Evolutionary conservation across 2,797 vertebrate species (phyloP).

Genomic region (Hephaestus fuliginosus): DNA sequence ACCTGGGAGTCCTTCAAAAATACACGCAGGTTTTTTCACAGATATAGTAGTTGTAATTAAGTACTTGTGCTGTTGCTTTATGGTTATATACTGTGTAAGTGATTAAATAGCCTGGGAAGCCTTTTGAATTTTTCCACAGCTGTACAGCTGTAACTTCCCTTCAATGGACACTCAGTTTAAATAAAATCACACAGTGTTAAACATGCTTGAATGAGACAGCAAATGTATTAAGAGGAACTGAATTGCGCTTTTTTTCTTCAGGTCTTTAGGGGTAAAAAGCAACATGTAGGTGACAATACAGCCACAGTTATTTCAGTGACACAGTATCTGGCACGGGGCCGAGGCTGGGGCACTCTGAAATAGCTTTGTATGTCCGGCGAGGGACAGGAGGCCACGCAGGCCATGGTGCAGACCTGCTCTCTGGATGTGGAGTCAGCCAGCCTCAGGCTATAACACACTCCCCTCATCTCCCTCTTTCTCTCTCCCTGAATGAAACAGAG

Average conservation of each 20-base stretch:
- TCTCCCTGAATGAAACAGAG: conserved; percentile 61
- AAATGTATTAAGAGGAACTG: conserved; percentile 17
- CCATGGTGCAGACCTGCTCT: conserved; percentile 84
- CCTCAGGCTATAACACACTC: conserved; percentile 41
- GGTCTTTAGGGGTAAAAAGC: not conserved
- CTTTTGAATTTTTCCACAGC: not conserved
- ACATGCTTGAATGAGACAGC: conserved; percentile 6
- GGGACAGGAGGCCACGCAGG: conserved; percentile 78
- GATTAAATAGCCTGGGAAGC: not conserved
- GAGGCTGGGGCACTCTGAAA: conserved; percentile 70
- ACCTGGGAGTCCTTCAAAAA: conserved; percentile 42
- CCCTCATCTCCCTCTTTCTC: conserved; percentile 29
- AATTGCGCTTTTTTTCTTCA: not conserved
- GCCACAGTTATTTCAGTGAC: conserved; percentile 54
- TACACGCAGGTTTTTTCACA: conserved; percentile 36
- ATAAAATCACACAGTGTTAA: not conserved
- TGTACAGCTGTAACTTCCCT: conserved; percentile 1
- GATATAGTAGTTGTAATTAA: not conserved
- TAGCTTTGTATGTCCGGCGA: conserved; percentile 72
- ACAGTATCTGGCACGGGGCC: conserved; percentile 54
- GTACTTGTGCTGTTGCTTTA: not conserved
- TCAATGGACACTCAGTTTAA: not conserved
- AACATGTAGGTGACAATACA: conserved; percentile 4
- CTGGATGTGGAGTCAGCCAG: conserved; percentile 79
- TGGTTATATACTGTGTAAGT: not conserved